These are phyloP conservation scores for Caerostris extrusa DNA, from an alignment of 1,140 invertebrate species.

Conservation along the genomic window DNA sequence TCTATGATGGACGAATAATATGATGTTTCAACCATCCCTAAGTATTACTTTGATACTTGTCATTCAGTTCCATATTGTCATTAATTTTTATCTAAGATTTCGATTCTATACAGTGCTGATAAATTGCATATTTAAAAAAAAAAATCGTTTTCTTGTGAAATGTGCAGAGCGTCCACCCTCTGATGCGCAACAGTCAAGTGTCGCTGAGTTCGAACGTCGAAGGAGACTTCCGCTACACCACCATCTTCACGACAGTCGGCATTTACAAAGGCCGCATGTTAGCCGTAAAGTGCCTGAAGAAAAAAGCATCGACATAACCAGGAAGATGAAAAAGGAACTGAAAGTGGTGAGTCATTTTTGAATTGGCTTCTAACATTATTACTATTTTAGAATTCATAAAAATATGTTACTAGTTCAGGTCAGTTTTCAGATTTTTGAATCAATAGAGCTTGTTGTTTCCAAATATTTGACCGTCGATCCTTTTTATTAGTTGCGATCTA, in stretches of 20 bases:
- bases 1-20: no score
- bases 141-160: background rate
- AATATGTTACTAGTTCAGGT: background rate
- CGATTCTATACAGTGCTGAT: no score
- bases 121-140: no score
- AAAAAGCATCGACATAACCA: constrained; percentile 93
- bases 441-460: background rate
- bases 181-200: constrained; percentile 91
- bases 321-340: constrained; percentile 96
- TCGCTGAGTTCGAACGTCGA: constrained; percentile 93
- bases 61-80: no score
- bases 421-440: background rate
- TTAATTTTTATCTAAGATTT: no score
- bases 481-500: no score
- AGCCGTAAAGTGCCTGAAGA: constrained; percentile 91
- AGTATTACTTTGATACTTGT: no score
- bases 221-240: constrained; percentile 91
- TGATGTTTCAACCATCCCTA: no score
- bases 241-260: constrained; percentile 93
- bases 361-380: background rate
- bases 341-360: constrained; percentile 86
- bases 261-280: constrained; percentile 93
- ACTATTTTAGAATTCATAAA: no score
- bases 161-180: constrained; percentile 81
- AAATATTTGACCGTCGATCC: background rate